Evolutionary conservation across 2,797 vertebrate genomes (phyloP).

Genomic region (Sciaenops ocellatus): DNA sequence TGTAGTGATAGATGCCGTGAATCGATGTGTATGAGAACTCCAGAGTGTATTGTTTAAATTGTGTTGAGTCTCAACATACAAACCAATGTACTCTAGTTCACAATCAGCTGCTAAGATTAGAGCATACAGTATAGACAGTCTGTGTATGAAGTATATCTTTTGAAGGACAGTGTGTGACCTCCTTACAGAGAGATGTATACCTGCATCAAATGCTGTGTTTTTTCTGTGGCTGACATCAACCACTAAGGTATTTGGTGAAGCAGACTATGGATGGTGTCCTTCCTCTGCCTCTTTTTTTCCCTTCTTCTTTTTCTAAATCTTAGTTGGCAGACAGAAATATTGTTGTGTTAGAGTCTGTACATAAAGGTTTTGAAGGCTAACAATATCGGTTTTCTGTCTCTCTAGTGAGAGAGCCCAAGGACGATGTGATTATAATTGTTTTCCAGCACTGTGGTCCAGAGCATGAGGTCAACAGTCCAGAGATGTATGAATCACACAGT

Average conservation of each 20-base stretch:
- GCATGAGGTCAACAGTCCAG: not conserved
- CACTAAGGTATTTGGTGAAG: not conserved
- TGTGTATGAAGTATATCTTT: not conserved
- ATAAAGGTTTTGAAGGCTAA: not conserved
- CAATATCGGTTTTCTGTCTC: not conserved
- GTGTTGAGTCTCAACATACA: too few species aligned
- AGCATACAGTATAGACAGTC: too few species aligned
- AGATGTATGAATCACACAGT: not conserved
- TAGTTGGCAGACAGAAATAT: not conserved
- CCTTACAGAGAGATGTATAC: not conserved
- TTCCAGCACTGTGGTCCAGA: not conserved
- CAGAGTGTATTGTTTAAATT: too few species aligned
- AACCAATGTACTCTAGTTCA: too few species aligned
- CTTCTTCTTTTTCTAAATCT: not conserved
- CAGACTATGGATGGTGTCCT: not conserved
- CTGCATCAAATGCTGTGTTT: not conserved
- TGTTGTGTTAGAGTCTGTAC: not conserved
- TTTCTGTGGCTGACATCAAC: not conserved
- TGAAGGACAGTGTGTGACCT: not conserved
- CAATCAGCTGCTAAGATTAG: too few species aligned
- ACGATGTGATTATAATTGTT: not conserved
- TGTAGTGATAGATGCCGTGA: too few species aligned
- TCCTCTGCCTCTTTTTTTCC: not conserved
- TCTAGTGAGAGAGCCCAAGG: not conserved
- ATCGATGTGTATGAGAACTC: too few species aligned